A percentile compares a stretch with the other conserved stretches of the same genome.
These are phyloP conservation scores for Melolontha melolontha DNA, from an alignment of 2,888 invertebrate genomes.

Conservation along the genomic window DNA sequence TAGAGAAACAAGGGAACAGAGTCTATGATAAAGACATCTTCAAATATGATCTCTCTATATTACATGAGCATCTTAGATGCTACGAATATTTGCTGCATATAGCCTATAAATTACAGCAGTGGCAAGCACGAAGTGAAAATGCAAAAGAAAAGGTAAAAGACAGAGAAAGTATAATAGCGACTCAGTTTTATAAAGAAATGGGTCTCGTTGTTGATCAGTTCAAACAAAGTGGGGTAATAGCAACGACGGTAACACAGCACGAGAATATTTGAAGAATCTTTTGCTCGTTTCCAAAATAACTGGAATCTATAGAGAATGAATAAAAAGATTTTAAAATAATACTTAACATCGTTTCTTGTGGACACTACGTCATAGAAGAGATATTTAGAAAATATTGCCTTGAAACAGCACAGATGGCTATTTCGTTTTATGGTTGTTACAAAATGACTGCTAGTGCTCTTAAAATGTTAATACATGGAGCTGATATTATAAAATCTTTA, in stretches of 20 bases:
- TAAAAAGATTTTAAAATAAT: too few relatives aligned
- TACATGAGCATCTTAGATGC: neutral
- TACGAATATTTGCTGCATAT: conserved; percentile 2
- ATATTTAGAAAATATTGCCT: conserved; percentile 12
- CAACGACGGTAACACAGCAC: conserved; percentile 11
- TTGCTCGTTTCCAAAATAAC: too few relatives aligned
- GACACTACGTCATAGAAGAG: conserved; percentile 15
- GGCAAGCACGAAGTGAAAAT: conserved; percentile 10
- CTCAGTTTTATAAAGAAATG: conserved; percentile 20
- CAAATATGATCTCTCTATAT: too few relatives aligned
- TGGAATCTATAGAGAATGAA: too few relatives aligned
- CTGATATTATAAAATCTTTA: too few relatives aligned
- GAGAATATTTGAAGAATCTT: conserved; percentile 1
- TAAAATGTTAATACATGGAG: conserved; percentile 7
- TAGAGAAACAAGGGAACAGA: too few relatives aligned
- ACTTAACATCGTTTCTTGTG: conserved; percentile 3
- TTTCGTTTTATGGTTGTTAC: conserved; percentile 22
- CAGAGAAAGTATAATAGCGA: neutral
- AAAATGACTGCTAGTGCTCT: conserved; percentile 21
- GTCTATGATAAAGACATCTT: too few relatives aligned
- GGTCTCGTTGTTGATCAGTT: conserved; percentile 18
- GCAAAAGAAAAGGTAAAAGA: conserved; percentile 19
- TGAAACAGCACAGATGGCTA: conserved; percentile 16
- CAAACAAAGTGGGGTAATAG: conserved; percentile 12
- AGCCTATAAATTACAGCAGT: conserved; percentile 5